Conservation (phyloP, 2,113 vertebrate species). For the Pandion haliaetus region DNA sequence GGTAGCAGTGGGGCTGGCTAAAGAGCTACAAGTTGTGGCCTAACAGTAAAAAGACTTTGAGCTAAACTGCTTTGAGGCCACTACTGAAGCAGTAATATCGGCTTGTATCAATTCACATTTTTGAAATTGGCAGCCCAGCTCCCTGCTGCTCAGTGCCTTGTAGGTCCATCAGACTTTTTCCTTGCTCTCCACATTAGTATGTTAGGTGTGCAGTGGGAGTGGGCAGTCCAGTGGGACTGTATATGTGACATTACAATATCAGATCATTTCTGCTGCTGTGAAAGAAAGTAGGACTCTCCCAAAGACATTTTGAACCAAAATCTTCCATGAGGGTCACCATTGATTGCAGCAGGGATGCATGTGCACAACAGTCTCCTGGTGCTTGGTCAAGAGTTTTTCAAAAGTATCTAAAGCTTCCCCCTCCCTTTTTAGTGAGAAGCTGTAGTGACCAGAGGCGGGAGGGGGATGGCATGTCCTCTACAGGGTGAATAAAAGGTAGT, state of each 20-base stretch:
- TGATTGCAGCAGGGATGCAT: background rate
- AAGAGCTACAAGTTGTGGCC: background rate
- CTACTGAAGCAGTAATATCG: background rate
- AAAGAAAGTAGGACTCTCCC: background rate
- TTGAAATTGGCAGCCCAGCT: background rate
- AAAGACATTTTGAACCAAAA: background rate
- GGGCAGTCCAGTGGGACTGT: background rate
- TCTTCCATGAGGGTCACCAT: background rate
- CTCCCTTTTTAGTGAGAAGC: background rate
- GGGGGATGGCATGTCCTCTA: background rate
- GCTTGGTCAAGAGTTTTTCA: background rate
- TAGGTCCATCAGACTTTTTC: background rate
- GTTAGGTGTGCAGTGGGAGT: background rate
- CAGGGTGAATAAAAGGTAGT: background rate
- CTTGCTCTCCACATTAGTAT: rapidly evolving
- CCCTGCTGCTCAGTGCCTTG: background rate
- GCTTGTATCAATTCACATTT: background rate
- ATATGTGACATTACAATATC: background rate
- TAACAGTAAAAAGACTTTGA: background rate
- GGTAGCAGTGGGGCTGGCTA: background rate
- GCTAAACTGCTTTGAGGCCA: background rate
- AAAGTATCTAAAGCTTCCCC: background rate
- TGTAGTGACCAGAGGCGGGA: background rate
- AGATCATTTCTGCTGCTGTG: background rate
- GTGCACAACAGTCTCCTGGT: background rate